Base-by-base conservation (phyloP, 1,140 invertebrate species). In the Pachyrhynchus sulphureomaculatus region DNA sequence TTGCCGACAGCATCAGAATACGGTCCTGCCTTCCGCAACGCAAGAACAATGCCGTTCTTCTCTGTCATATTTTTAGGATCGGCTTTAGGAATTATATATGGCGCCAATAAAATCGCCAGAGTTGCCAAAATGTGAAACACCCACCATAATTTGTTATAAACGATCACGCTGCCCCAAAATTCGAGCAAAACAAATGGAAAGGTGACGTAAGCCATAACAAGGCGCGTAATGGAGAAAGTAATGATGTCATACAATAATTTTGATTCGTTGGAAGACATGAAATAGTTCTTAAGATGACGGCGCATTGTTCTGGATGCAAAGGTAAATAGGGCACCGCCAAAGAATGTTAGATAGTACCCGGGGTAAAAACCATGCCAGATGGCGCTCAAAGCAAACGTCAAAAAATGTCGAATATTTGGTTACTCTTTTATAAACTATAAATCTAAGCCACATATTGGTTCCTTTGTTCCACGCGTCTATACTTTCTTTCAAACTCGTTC, bases 291-390 rank as follows among this genome's bases (percentile, higher is more conserved):
- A 49, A 92, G 79, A 56, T 84, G 81, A 48, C 85, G 82, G 32
- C 66, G 54, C 29, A 72, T 91, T 58, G 80, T 80, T 81, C 95
- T 84, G 21, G 91, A 87, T 15, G 90, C 88, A 47, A 90, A 79
- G 2, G 95, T 96, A 71, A 95, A 90, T 1, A 98, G 68, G 0
- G 92, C 92, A 10, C 89, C 94, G 21, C 85, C 88, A 21, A 91
- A 82, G 78, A 99, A 99, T 0, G 94, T 96, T 32, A 98, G 73
- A 76, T 98, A 99, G 80, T 99, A 99, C 10, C 96, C 95, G 4
- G 95, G 94, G 79, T 96, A 95, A 76, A 96, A 97, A 53, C 92
- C 96, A 80, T 99, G 96, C 96, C 96, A 99, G 18, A 98, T 73
- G 13, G 95, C 95, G 20, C 93, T 96, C 41, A 97, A 79, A 1